A percentile compares a stretch with the other conserved stretches of the same genome.
These are phyloP conservation scores for Choloepus didactylus DNA, from an alignment of 2,797 vertebrate species.

Conservation along the genomic window DNA sequence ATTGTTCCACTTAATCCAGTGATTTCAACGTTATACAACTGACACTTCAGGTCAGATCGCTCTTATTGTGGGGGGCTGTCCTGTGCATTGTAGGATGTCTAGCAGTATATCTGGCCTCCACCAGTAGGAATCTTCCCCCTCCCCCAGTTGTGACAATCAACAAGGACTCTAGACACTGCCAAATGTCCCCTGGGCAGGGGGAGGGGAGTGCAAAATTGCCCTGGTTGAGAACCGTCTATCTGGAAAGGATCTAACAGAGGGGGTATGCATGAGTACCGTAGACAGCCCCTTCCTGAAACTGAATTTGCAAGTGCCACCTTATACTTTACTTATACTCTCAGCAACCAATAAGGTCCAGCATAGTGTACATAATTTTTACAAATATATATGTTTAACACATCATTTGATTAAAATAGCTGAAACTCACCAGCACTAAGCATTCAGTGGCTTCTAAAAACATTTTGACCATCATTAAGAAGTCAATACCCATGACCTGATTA, in stretches of 20 bases:
- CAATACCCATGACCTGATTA: neutral
- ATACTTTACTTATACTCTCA: neutral
- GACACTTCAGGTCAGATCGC: neutral
- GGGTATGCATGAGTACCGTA: neutral
- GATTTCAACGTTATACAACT: neutral
- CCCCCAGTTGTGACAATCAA: neutral
- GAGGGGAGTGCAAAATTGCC: neutral
- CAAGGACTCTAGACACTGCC: neutral
- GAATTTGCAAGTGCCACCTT: neutral
- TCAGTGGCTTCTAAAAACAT: neutral
- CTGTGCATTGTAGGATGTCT: neutral
- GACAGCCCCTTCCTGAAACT: neutral
- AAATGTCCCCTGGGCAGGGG: neutral
- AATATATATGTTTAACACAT: neutral
- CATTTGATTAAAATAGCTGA: constrained; percentile 35
- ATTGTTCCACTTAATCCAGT: neutral
- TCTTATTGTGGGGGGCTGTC: neutral
- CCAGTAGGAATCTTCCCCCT: neutral
- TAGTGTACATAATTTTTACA: constrained; percentile 8
- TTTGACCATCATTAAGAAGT: neutral
- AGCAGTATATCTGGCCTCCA: neutral
- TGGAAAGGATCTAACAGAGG: neutral
- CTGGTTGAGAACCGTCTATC: neutral
- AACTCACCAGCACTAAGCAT: neutral
- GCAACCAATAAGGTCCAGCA: neutral